Conservation (phyloP, 2,888 invertebrate species). For the Drosophila fulvimacula region DNA sequence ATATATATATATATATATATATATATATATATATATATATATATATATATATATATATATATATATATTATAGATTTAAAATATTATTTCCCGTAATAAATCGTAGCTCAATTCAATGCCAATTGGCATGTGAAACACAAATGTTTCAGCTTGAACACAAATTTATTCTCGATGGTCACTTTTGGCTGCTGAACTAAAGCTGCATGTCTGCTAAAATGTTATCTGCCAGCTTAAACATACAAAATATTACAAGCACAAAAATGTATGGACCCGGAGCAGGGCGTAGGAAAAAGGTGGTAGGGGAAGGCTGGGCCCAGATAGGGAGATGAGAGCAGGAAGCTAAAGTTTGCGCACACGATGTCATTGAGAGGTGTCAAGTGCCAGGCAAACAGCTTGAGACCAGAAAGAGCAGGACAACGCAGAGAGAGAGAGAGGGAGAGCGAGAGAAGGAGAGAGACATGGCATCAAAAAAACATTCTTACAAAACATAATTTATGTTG, state of each 20-base stretch:
- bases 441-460: slow-evolving; percentile 7
- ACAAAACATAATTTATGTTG: slow-evolving; percentile 80
- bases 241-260: slow-evolving; percentile 12
- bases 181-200: slow-evolving; percentile 8
- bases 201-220: slow-evolving; percentile 31
- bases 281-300: background rate
- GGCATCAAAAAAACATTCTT: slow-evolving; percentile 68
- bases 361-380: slow-evolving; percentile 81
- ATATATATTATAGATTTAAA: background rate
- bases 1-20: no score
- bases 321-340: slow-evolving; percentile 15
- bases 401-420: slow-evolving; percentile 1
- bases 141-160: background rate
- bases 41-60: background rate
- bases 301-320: background rate
- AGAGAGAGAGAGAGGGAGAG: background rate
- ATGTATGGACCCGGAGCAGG: slow-evolving; percentile 33
- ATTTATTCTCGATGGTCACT: slow-evolving; percentile 2
- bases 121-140: background rate
- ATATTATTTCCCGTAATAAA: background rate
- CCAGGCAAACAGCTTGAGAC: slow-evolving; percentile 66
- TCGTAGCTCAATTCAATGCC: background rate
- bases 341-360: slow-evolving; percentile 57
- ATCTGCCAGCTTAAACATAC: slow-evolving; percentile 36
- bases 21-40: no score